These are phyloP conservation scores for Agriopis marginaria DNA, from an alignment of 2,888 invertebrate species.

Conservation along the genomic window DNA sequence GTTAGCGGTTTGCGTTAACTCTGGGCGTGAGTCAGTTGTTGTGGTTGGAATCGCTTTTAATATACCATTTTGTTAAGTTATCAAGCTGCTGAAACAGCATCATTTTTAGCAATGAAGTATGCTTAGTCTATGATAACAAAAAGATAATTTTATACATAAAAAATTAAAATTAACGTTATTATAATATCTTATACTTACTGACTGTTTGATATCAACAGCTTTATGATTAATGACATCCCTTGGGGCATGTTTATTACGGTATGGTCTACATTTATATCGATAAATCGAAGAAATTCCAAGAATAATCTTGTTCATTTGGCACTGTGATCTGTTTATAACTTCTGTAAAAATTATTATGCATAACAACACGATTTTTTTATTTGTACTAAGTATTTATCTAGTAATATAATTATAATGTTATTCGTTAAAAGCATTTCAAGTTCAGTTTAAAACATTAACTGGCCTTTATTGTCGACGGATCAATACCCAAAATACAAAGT, in stretches of 20 bases:
- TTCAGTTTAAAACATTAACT: constrained; percentile 4
- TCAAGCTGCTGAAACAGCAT: constrained; percentile 23
- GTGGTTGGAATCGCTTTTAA: constrained; percentile 32
- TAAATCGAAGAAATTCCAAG: constrained; percentile 9
- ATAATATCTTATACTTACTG: too few relatives aligned
- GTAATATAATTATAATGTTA: not conserved
- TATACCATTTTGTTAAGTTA: constrained; percentile 29
- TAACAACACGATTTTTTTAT: too few relatives aligned
- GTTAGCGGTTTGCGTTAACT: constrained; percentile 47
- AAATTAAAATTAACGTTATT: constrained; percentile 17
- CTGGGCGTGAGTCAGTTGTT: constrained; percentile 41
- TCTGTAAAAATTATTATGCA: not conserved
- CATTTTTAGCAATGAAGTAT: not conserved
- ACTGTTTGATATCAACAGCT: constrained; percentile 20
- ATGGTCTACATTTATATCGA: constrained; percentile 5
- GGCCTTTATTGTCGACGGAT: constrained; percentile 12
- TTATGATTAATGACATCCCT: constrained; percentile 19
- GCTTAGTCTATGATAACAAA: too few relatives aligned
- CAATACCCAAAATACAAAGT: constrained; percentile 31
- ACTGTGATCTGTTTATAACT: not conserved
- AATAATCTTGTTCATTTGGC: constrained; percentile 3
- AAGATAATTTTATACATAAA: not conserved
- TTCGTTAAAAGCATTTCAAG: not conserved
- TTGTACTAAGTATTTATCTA: too few relatives aligned
- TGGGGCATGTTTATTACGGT: constrained; percentile 13